Evolutionary conservation across 2,113 vertebrate species (phyloP).

Genomic region (Acrocephalus arundinaceus): DNA sequence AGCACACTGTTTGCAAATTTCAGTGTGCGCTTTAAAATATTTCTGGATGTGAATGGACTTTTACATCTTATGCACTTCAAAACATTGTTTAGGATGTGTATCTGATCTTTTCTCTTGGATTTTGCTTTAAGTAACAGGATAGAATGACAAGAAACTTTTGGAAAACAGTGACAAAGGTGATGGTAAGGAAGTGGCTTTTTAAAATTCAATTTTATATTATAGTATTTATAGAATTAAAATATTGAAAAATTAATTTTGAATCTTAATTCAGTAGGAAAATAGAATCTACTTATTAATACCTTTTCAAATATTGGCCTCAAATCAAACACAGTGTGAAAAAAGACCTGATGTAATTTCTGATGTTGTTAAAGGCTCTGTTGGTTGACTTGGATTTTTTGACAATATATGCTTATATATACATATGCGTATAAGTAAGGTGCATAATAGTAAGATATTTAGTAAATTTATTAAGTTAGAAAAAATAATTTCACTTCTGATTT

Average conservation of each 20-base stretch:
- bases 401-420: background rate
- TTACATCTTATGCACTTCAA: background rate
- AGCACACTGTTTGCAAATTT: conserved; percentile 7
- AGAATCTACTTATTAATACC: background rate
- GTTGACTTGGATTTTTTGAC: background rate
- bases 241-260: background rate
- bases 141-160: conserved; percentile 77
- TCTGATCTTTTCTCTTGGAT: background rate
- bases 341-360: background rate
- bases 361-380: background rate
- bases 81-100: background rate
- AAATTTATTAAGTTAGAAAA: background rate
- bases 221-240: background rate
- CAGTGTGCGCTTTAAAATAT: background rate
- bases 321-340: background rate
- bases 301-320: background rate
- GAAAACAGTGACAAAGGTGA: conserved; percentile 71
- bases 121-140: conserved; percentile 4
- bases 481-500: background rate
- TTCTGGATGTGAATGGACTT: background rate
- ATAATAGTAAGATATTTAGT: background rate
- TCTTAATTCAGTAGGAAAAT: background rate
- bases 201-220: background rate
- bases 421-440: background rate
- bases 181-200: conserved; percentile 70